These are phyloP conservation scores for Lagodon rhomboides DNA, from an alignment of 2,797 vertebrate genomes.

Conservation along the genomic window DNA sequence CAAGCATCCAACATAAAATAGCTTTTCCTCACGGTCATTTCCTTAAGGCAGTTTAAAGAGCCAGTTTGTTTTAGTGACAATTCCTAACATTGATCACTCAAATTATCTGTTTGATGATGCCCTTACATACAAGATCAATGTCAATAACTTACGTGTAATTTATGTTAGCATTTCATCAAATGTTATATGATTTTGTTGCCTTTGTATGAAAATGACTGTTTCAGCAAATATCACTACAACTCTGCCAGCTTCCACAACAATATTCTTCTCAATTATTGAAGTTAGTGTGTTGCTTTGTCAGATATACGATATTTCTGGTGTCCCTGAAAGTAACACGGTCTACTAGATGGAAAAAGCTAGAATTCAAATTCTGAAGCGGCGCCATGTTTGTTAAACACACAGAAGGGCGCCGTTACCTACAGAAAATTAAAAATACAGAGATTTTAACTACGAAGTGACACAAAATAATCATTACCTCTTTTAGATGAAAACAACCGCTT, in stretches of 20 bases:
- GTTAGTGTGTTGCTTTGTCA: fast-evolving
- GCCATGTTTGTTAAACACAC: neutral
- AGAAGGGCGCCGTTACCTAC: fast-evolving
- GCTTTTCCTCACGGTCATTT: fast-evolving
- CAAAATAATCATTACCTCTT: slow-evolving; percentile 48
- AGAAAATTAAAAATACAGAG: fast-evolving
- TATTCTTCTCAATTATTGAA: too few relatives aligned
- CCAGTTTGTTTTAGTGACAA: fast-evolving
- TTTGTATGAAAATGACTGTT: neutral
- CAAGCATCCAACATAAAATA: neutral
- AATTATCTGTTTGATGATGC: neutral
- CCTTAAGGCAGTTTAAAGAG: neutral
- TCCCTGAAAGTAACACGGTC: slow-evolving; percentile 18
- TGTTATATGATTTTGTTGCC: neutral
- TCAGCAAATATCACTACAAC: neutral
- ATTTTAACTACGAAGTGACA: neutral
- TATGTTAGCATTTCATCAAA: neutral
- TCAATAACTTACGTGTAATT: neutral
- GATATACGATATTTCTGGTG: neutral
- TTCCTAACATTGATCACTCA: neutral
- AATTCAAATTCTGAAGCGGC: neutral
- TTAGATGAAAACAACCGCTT: neutral
- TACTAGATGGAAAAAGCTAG: neutral
- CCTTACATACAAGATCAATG: neutral
- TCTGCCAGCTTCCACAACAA: too few relatives aligned